A percentile compares a stretch with the other conserved stretches of the same genome.
These are phyloP conservation scores for Solea senegalensis DNA, from an alignment of 2,113 vertebrate genomes.

Conservation along the genomic window DNA sequence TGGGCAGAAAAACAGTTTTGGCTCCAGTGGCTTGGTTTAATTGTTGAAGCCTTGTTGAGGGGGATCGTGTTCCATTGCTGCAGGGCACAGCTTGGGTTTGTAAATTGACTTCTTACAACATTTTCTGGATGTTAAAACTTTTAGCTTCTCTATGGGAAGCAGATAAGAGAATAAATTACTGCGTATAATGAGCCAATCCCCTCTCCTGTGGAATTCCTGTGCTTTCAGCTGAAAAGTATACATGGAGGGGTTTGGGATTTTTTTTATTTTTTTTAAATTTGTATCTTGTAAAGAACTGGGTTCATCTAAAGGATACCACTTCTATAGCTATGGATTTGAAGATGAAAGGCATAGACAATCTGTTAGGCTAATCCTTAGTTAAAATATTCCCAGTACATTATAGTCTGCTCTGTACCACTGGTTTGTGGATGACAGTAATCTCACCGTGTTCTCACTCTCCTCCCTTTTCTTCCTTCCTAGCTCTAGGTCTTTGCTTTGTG, in stretches of 20 bases:
- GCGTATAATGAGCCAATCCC: conserved; percentile 69
- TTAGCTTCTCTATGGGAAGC: conserved; percentile 53
- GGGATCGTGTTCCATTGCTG: conserved; percentile 50
- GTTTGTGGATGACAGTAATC: conserved; percentile 47
- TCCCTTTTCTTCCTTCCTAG: conserved; percentile 15
- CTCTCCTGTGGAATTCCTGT: conserved; percentile 59
- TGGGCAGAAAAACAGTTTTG: conserved; percentile 49
- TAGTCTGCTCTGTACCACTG: conserved; percentile 18
- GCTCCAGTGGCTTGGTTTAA: conserved; percentile 58
- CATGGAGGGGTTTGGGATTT: conserved; percentile 41
- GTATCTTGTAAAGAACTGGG: conserved; percentile 64
- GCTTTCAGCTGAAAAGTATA: conserved; percentile 60
- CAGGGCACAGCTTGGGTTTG: conserved; percentile 67
- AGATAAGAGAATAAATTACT: conserved; percentile 76
- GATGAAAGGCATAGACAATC: conserved; percentile 68
- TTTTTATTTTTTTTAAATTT: conserved; percentile 46
- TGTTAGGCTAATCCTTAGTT: conserved; percentile 69
- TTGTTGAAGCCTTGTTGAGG: conserved; percentile 49
- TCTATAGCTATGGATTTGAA: conserved; percentile 23
- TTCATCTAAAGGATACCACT: conserved; percentile 76
- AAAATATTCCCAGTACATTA: conserved; percentile 36
- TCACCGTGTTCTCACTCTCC: conserved; percentile 1
- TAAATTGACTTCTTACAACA: conserved; percentile 73
- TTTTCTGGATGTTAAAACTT: conserved; percentile 73
- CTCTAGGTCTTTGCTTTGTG: conserved; percentile 26